Evolutionary conservation across 2,113 vertebrate species (phyloP).

Genomic region (Lota lota): DNA sequence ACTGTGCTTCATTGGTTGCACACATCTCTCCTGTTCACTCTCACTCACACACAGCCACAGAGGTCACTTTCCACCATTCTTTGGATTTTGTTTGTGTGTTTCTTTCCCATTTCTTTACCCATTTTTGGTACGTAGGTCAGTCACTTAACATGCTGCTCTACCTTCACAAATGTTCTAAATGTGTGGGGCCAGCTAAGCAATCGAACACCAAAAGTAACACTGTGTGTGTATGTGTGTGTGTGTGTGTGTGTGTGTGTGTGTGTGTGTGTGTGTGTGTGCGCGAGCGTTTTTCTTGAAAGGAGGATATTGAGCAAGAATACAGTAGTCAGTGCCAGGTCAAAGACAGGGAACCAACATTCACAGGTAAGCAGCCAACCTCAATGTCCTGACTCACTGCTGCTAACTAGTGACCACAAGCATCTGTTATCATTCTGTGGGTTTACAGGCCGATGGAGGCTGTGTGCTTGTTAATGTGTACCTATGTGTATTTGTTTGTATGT

Average conservation of each 20-base stretch:
- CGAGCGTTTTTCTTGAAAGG: constrained; percentile 31
- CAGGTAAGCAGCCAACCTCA: constrained; percentile 36
- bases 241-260: constrained; percentile 6
- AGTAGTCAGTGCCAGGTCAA: neutral
- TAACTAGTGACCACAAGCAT: neutral
- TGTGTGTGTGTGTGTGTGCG: neutral
- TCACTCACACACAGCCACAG: neutral
- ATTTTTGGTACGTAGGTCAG: no score
- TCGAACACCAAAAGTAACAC: no score
- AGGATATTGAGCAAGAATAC: constrained; percentile 35
- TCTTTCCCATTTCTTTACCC: constrained; percentile 25
- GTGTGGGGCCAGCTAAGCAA: no score
- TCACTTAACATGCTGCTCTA: no score
- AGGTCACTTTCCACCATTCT: constrained; percentile 26
- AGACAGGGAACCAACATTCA: constrained; percentile 42
- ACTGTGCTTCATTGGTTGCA: constrained; percentile 52
- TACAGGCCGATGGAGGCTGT: neutral
- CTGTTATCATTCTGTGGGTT: neutral
- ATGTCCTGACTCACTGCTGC: constrained; percentile 30
- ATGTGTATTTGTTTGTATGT: constrained; percentile 1
- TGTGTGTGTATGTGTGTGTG: neutral
- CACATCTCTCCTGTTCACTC: neutral
- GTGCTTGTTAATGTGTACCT: neutral
- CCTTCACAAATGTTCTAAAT: no score
- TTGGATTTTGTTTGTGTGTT: constrained; percentile 40